These are phyloP conservation scores for Andrena flavipes DNA, from an alignment of 2,888 invertebrate genomes.

Conservation along the genomic window DNA sequence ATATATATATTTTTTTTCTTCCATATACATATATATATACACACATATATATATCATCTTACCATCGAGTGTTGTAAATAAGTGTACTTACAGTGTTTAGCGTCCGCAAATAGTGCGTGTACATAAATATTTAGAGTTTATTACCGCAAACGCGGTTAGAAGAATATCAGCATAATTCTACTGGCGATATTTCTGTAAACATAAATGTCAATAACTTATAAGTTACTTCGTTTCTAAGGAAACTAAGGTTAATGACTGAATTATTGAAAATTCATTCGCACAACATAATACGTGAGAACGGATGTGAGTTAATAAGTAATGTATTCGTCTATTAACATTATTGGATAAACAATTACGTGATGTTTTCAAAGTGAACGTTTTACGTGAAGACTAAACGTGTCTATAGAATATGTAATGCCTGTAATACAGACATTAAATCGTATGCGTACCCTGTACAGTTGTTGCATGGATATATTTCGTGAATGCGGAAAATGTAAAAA, in stretches of 20 bases:
- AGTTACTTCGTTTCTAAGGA: conserved; percentile 29
- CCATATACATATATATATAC: conserved; percentile 21
- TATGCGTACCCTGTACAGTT: background rate
- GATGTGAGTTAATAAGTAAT: conserved; percentile 18
- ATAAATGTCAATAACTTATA: conserved; percentile 35
- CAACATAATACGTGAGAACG: conserved; percentile 29
- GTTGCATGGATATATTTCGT: background rate
- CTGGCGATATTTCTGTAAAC: conserved; percentile 43
- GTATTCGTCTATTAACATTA: background rate
- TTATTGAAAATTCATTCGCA: conserved; percentile 40
- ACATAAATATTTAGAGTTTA: conserved; percentile 78
- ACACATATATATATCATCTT: conserved; percentile 69
- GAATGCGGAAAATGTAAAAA: background rate
- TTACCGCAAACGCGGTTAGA: conserved; percentile 50
- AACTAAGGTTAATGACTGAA: conserved; percentile 16
- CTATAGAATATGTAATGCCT: background rate
- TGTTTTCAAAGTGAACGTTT: background rate
- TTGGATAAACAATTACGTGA: background rate
- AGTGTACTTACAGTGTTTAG: conserved; percentile 85
- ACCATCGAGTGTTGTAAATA: conserved; percentile 84
- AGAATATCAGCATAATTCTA: conserved; percentile 46
- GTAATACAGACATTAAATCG: background rate
- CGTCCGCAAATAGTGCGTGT: conserved; percentile 82
- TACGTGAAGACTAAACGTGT: background rate
- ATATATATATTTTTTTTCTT: conserved; percentile 47